Base-by-base conservation (phyloP, 2,113 vertebrate genomes). In the Illadopsis cleaveri region DNA sequence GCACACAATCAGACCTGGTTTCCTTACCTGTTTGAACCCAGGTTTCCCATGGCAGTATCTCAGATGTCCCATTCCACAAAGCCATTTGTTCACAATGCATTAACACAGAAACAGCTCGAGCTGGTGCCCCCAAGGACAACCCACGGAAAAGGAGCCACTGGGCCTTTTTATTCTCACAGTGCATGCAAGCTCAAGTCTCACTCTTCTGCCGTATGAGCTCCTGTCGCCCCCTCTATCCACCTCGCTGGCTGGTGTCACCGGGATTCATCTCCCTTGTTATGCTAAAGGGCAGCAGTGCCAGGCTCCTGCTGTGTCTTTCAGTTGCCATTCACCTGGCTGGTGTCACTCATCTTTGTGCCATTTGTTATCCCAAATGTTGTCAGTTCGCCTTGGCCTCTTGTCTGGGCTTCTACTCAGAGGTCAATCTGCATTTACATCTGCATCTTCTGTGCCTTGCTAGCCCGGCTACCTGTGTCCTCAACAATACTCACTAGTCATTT, bases 231-330 rank as follows among this genome's bases (percentile, higher is more conserved):
- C 40, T 56, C 21, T 28, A 10, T 37, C 37, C 27, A 51, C 37
- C 31, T 42, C 3, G 1, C 31, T 50, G 44, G 5, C 25, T 50
- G 61, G 16, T 0, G 0, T 30, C 44, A 58, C 45, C 1, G 0
- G 25, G 17, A 25, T 45, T 37, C 38, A 44, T 31, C 33, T 61
- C 38, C 37, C 42, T 30, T 44, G 37, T 17, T 33, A 15, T 15
- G 22, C 10, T 23, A 23, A 42, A 68, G 7, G 11, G 33, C 2
- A 3, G 22, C 22, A 53, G 9, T 11, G 8, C 28, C 28, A 45
- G n/a, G n/a, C 33, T 77, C 62, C 14, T 16, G 14, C 11, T 31
- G 27, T 6, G 44, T 58, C 13, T 25, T 64, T 50, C 35, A 24
- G 13, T 17, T 53, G 25, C 17, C 10, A 14, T 31, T 58, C 61